phyloP scores from a whole-genome alignment of 2,113 vertebrate genomes.

The Psilopsiagon aurifrons region DNA sequence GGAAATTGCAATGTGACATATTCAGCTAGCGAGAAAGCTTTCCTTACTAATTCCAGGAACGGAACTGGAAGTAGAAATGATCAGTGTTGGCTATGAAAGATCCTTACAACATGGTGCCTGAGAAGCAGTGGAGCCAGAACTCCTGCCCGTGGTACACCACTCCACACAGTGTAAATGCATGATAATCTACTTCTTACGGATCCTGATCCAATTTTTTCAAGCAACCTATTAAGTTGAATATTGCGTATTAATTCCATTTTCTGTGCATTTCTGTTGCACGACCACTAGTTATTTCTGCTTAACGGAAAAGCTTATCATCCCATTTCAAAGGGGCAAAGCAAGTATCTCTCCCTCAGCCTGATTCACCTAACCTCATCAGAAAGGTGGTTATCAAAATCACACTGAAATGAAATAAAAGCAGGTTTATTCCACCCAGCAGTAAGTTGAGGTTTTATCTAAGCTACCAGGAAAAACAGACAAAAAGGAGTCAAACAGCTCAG shows the following conservation, averaged over 20 bases:
- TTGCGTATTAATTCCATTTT: neutral
- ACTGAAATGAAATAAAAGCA: neutral
- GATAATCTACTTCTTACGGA: neutral
- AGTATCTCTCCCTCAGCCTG: neutral
- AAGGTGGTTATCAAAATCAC: neutral
- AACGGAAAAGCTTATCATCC: neutral
- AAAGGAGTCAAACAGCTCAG: neutral
- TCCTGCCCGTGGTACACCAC: neutral
- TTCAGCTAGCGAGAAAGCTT: neutral
- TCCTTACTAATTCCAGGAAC: neutral
- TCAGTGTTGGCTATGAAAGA: neutral
- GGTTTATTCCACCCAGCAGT: neutral
- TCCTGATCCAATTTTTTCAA: neutral
- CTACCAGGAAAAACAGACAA: neutral
- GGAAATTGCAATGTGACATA: neutral
- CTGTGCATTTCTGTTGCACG: neutral
- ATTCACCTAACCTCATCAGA: neutral
- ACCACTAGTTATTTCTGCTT: neutral
- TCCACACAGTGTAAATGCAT: neutral
- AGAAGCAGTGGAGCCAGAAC: neutral
- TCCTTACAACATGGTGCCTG: neutral
- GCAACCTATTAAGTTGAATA: neutral
- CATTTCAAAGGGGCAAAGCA: neutral
- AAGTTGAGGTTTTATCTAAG: neutral
- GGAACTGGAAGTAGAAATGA: neutral